These are phyloP conservation scores for Tangara arthus DNA, from an alignment of 2,797 vertebrate species.

Conservation along the genomic window DNA sequence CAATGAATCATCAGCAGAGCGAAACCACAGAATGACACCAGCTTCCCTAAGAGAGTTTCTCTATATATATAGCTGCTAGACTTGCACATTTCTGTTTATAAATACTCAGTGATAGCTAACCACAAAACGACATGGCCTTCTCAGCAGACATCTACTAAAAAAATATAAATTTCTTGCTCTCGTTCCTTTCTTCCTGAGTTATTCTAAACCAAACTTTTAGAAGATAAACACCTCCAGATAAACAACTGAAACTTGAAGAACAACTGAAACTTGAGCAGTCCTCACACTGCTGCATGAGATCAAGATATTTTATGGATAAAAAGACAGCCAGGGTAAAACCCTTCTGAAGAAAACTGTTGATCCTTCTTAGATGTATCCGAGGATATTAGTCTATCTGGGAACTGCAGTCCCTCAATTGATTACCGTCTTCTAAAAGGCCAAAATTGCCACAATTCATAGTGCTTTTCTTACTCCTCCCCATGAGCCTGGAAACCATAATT, in stretches of 20 bases:
- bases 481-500: background rate
- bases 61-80: constrained; percentile 1
- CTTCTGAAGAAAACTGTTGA: background rate
- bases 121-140: background rate
- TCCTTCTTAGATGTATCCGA: background rate
- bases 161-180: background rate
- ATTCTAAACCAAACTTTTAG: background rate
- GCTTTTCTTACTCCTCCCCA: background rate
- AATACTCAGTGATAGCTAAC: constrained; percentile 31
- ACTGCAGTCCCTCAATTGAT: background rate
- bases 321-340: background rate
- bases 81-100: constrained; percentile 58
- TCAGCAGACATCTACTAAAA: background rate
- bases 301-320: background rate
- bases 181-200: background rate
- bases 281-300: background rate
- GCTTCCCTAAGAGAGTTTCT: constrained; percentile 16
- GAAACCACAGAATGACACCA: constrained; percentile 38
- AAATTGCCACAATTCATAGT: background rate
- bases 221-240: background rate
- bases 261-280: background rate
- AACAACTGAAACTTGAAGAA: background rate
- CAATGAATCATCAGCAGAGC: constrained; percentile 24
- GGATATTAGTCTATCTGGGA: background rate
- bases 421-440: background rate